Conservation (phyloP, 2,113 vertebrate species). For the Oreochromis aureus region DNA sequence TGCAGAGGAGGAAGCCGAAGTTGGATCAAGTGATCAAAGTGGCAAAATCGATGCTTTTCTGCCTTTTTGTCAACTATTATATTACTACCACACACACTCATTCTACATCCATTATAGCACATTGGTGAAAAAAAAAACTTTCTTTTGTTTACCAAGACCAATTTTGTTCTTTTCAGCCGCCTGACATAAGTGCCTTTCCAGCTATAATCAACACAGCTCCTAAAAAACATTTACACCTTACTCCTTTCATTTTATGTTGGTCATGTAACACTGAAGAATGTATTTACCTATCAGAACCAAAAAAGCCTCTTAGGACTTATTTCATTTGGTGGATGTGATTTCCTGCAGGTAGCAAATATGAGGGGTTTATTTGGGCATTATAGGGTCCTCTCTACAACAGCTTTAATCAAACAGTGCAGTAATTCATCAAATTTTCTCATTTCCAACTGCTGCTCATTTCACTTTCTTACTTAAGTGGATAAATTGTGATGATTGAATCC, state of each 20-base stretch:
- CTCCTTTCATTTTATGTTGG: neutral
- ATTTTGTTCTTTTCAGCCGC: neutral
- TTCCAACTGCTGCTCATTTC: neutral
- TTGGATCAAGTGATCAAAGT: neutral
- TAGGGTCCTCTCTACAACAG: neutral
- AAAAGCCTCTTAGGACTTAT: neutral
- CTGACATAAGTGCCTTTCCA: conserved; percentile 39
- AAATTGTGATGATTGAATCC: neutral
- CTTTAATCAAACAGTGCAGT: neutral
- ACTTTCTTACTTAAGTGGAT: neutral
- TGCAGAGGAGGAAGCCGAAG: neutral
- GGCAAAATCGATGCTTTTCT: neutral
- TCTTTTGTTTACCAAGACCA: neutral
- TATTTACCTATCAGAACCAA: neutral
- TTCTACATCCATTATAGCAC: neutral
- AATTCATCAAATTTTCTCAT: neutral
- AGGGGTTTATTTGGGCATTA: neutral
- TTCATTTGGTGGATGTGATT: neutral
- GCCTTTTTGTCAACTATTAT: neutral
- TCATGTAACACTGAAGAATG: neutral
- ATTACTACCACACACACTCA: neutral
- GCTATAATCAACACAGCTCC: neutral
- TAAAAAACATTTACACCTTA: neutral
- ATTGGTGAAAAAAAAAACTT: neutral
- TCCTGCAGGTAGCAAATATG: neutral